Percentiles rank a stretch among this genome's conserved stretches.
Conservation (phyloP, 2,113 vertebrate species). For the Halcyon senegalensis region DNA sequence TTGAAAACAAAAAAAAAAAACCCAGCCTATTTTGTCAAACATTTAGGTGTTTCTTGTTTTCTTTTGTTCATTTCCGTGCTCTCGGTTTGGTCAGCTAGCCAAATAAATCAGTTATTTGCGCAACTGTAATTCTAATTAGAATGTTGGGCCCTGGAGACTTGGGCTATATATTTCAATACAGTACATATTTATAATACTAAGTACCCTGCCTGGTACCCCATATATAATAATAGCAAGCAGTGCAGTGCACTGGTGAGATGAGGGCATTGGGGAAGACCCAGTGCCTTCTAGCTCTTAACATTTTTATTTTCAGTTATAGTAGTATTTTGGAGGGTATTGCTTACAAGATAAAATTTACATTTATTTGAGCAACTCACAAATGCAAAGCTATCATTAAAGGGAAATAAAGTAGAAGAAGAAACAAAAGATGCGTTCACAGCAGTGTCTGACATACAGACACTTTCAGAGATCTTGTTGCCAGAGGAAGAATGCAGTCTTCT, state of each 20-base stretch:
- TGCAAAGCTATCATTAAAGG: constrained; percentile 30
- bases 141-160: not conserved
- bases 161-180: constrained; percentile 37
- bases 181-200: constrained; percentile 34
- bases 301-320: constrained; percentile 19
- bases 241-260: not conserved
- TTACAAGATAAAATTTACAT: constrained; percentile 53
- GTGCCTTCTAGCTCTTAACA: not conserved
- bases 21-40: not conserved
- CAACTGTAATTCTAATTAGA: constrained; percentile 47
- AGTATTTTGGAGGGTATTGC: constrained; percentile 31
- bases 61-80: not conserved
- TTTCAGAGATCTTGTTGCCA: not conserved
- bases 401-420: constrained; percentile 54
- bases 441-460: constrained; percentile 18
- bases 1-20: not conserved
- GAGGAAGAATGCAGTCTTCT: not conserved
- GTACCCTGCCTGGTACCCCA: not conserved
- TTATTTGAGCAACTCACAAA: not conserved
- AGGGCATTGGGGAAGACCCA: not conserved
- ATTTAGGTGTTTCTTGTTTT: not conserved
- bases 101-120: constrained; percentile 58
- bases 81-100: constrained; percentile 19
- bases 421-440: constrained; percentile 46
- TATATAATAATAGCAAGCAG: constrained; percentile 31